Conservation (phyloP, 2,113 vertebrate species). For the Chascanopsetta lugubris region DNA sequence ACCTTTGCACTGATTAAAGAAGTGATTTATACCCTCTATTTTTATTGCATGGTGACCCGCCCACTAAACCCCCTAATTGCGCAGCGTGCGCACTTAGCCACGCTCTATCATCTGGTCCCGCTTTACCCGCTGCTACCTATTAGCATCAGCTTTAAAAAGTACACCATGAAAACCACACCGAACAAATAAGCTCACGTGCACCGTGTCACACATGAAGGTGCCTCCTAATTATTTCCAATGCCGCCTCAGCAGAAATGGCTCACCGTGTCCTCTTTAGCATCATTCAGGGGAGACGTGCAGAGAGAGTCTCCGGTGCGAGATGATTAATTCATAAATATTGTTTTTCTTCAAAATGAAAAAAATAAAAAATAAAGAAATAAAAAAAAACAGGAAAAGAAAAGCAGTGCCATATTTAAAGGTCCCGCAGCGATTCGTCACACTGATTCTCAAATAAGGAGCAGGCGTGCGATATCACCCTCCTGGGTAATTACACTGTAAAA, state of each 20-base stretch:
- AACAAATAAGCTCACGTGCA: background rate
- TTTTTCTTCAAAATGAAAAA: conserved; percentile 11
- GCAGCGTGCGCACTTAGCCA: conserved; percentile 19
- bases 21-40: conserved; percentile 46
- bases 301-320: conserved; percentile 14
- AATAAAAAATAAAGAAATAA: no score
- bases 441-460: conserved; percentile 13
- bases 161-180: background rate
- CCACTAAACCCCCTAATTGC: conserved; percentile 40
- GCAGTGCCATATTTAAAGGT: background rate
- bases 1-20: conserved; percentile 47
- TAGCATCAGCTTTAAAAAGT: conserved; percentile 23
- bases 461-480: conserved; percentile 15
- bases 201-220: background rate
- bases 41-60: conserved; percentile 37
- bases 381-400: background rate
- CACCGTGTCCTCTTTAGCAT: background rate
- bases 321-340: conserved; percentile 19
- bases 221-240: background rate
- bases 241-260: background rate
- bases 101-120: conserved; percentile 6
- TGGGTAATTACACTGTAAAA: conserved; percentile 14
- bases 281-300: conserved; percentile 4
- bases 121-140: conserved; percentile 39
- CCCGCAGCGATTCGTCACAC: conserved; percentile 26